A percentile compares a stretch with the other conserved stretches of the same genome.
These are phyloP conservation scores for Loriculus beryllinus DNA, from an alignment of 2,797 vertebrate species.

Conservation along the genomic window DNA sequence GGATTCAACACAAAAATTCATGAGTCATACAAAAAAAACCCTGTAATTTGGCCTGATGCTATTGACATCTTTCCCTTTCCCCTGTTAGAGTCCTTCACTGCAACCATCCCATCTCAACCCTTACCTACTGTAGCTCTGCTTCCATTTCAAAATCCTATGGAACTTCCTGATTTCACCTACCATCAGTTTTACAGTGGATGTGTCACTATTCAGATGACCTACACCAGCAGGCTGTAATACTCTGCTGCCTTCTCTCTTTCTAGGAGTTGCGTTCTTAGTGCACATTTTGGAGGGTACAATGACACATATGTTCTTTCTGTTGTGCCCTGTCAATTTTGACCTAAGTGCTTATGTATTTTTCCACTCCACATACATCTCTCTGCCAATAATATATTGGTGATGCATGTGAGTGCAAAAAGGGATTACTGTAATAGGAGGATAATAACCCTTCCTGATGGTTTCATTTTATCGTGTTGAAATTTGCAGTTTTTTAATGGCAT, in stretches of 20 bases:
- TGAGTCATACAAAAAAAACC: not conserved
- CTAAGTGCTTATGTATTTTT: not conserved
- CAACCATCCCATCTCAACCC: not conserved
- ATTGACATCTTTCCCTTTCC: not conserved
- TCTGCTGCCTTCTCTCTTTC: not conserved
- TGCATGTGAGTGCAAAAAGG: not conserved
- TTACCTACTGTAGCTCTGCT: not conserved
- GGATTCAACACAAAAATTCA: not conserved
- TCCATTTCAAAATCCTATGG: not conserved
- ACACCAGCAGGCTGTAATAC: not conserved
- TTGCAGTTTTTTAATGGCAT: not conserved
- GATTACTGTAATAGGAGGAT: not conserved
- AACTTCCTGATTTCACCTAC: fast-evolving
- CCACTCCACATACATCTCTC: not conserved
- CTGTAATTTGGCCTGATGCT: not conserved
- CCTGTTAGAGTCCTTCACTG: not conserved
- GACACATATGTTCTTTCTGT: not conserved
- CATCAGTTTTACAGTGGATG: not conserved
- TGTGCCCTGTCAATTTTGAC: not conserved
- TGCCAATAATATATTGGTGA: not conserved
- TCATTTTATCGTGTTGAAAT: not conserved
- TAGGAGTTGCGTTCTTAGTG: not conserved
- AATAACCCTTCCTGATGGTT: not conserved
- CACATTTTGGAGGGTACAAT: not conserved
- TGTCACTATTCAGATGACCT: not conserved